Percentiles rank a stretch among this genome's conserved stretches.
These are phyloP conservation scores for Cuniculus paca DNA, from an alignment of 2,797 vertebrate genomes.

Conservation along the genomic window DNA sequence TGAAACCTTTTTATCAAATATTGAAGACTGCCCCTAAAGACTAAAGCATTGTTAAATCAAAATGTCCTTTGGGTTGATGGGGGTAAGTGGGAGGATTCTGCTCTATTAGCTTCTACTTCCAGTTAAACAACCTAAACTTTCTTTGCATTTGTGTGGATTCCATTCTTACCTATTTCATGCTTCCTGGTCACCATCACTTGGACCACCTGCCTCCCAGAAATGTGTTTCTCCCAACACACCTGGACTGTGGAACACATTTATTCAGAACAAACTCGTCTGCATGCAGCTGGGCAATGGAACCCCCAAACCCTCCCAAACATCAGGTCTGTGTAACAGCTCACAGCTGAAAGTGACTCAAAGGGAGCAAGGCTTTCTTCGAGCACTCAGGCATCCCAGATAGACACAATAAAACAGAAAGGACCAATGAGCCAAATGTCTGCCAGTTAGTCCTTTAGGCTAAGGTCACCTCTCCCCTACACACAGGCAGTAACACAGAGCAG, in stretches of 20 bases:
- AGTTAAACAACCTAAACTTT: not conserved
- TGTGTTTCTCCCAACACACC: not conserved
- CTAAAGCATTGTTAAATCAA: not conserved
- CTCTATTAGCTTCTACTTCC: not conserved
- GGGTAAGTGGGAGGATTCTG: not conserved
- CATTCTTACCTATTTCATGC: not conserved
- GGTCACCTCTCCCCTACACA: not conserved
- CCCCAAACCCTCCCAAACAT: not conserved
- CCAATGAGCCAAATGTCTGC: not conserved
- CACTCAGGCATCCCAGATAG: not conserved
- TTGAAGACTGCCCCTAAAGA: not conserved
- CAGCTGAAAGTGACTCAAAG: not conserved
- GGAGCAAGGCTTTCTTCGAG: not conserved
- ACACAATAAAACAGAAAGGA: not conserved
- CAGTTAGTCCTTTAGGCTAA: not conserved
- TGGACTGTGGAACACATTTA: not conserved
- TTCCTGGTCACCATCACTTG: not conserved
- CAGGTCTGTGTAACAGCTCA: not conserved
- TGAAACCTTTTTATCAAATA: not conserved
- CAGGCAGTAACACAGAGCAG: not conserved
- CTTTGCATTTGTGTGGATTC: not conserved
- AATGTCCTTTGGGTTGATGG: not conserved
- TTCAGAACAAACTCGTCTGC: not conserved
- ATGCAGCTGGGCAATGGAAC: accelerated
- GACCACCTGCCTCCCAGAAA: not conserved